Evolutionary conservation across 2,888 invertebrate species (phyloP), one percentile per base, ranked within the genome.

Genomic region (Cantharis nigra): DNA sequence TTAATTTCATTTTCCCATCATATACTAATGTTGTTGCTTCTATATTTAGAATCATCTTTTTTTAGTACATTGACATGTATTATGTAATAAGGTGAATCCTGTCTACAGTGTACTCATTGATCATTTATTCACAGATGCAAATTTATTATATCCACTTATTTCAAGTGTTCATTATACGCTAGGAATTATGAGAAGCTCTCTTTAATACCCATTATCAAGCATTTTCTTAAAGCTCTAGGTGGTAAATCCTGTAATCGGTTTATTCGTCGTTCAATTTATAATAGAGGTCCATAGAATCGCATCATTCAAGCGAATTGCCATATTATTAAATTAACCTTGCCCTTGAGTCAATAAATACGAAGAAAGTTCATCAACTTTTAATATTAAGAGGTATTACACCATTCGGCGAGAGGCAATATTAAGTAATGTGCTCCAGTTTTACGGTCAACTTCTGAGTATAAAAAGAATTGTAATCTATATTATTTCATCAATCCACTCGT

Each of bases 401-500:
- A 20, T 13, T 67, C n/a, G n/a, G 65, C 65, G 65, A 67, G 65
- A 67, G 65, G 65, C 23, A 16, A 23, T 67, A 23, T 67, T 20
- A 67, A 23, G 65, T 67, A 67, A 67, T 23, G 1, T 67, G 65
- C 65, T 67, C 65, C 65, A 67, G 65, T 67, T 67, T 20, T 67
- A n/a, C n/a, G 14, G 14, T 64, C 26, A n/a, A 26, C 28, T 33
- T 33, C 16, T 69, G 71, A 63, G 26, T 75, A 75, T 75, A 75
- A 71, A 75, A 71, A 67, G 71, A 28, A 62, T 23, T 62, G 70
- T 16, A 28, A 26, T 65, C 49, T 20, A 49, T 18, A 49, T 49
- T 5, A 75, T 18, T 63, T 71, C 33, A 75, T 75, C 67, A 75
- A 71, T 16, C 67, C 26, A 71, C 64, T 71, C 18, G 49, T n/a